Base-by-base conservation (phyloP, 2,113 vertebrate species). In the Struthio camelus region DNA sequence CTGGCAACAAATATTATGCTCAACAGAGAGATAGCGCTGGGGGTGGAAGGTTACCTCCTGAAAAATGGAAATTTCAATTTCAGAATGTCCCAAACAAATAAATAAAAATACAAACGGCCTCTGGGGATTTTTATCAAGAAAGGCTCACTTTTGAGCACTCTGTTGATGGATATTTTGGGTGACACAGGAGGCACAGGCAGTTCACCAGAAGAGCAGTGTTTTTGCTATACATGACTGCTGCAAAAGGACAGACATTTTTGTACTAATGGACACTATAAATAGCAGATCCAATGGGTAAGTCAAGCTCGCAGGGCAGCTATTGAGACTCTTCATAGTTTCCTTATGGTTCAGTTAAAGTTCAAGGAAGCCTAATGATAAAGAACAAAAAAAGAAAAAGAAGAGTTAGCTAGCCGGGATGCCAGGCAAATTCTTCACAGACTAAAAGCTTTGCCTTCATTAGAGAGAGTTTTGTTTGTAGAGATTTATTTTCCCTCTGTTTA, bases 301-400 rank as follows among this genome's bases (percentile, higher is more conserved):
- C 89, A 94, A 69, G 90, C 40, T 97, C 71, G 77, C 36, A 97
- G 87, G 61, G 89, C 91, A 94, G 80, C 76, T 96, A 94, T 73
- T 96, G 95, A 96, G 92, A 97, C 80, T 94, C 65, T 88, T 72
- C 53, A 93, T 16, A 73, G 77, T 94, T 97, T 93, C 84, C 82
- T 96, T 64, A 95, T 76, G 96, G 96, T 97, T 96, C 97, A 96
- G 75, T 79, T 93, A 77, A 96, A 97, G 95, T 97, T 98, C 96
- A 97, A 94, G 80, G 87, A 94, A 97, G 56, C 62, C 44, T 81
- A 97, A 95, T 77, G 89, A 90, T 85, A 95, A 94, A 97, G 38
- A 46, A 86, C 30, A 61, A 79, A 91, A 84, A 84, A 44, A 38
- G 7, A 28, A 64, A 59, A 38, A n/a, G 11, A 5, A 70, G 65